A percentile compares a stretch with the other conserved stretches of the same genome.
These are phyloP conservation scores for Oncorhynchus keta DNA, from an alignment of 2,113 vertebrate species.

Conservation along the genomic window DNA sequence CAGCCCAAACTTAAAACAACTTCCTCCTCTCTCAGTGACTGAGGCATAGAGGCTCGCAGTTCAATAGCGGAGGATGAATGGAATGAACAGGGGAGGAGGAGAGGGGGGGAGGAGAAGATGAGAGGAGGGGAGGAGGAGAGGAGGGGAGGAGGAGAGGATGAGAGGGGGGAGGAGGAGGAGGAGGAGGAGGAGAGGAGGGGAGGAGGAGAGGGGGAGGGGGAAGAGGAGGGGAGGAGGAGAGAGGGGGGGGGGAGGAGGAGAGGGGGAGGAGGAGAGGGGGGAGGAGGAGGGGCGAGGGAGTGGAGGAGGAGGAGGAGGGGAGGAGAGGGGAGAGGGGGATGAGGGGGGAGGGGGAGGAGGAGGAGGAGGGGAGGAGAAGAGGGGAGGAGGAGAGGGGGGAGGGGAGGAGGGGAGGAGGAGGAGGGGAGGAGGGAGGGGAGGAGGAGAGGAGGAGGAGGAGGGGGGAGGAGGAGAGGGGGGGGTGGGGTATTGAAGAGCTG, in stretches of 20 bases:
- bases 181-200: constrained; percentile 15
- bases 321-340: too few relatives aligned
- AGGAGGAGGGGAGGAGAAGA: neutral
- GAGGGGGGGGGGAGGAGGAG: constrained; percentile 33
- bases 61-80: constrained; percentile 46
- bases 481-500: constrained; percentile 10
- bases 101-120: neutral
- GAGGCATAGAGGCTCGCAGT: constrained; percentile 22
- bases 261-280: neutral
- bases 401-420: constrained; percentile 6
- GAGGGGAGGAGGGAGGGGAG: neutral
- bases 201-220: too few relatives aligned
- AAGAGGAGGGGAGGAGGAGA: neutral
- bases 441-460: neutral
- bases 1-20: constrained; percentile 65
- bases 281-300: neutral
- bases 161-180: too few relatives aligned
- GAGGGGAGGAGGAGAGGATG: neutral
- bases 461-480: too few relatives aligned
- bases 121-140: constrained; percentile 20
- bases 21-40: constrained; percentile 53
- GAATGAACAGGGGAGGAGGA: constrained; percentile 31
- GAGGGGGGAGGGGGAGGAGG: neutral
- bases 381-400: too few relatives aligned
- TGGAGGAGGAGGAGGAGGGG: constrained; percentile 8